Evolutionary conservation across 2,888 invertebrate genomes (phyloP).

Genomic region (Calliphora vomitoria): DNA sequence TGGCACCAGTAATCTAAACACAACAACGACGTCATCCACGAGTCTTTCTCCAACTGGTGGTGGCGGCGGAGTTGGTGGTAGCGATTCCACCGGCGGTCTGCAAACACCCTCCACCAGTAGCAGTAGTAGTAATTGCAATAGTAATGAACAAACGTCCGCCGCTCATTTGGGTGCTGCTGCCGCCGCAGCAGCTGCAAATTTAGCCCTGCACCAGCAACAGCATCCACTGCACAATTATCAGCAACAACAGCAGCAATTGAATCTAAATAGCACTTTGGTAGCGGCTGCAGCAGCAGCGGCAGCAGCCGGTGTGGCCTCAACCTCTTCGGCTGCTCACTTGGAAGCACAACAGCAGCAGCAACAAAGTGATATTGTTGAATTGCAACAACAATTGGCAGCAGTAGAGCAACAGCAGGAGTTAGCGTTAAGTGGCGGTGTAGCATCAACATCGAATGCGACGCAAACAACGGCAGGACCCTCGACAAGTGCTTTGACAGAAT

Average conservation of each 20-base stretch:
- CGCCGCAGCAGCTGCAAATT: constrained; percentile 81
- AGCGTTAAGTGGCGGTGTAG: constrained; percentile 79
- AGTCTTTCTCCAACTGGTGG: constrained; percentile 79
- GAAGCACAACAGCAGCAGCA: constrained; percentile 78
- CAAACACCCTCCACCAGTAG: constrained; percentile 74
- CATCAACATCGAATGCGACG: constrained; percentile 77
- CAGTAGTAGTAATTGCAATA: constrained; percentile 75
- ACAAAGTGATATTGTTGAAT: constrained; percentile 79
- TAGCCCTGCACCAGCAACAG: constrained; percentile 84
- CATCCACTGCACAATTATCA: constrained; percentile 82
- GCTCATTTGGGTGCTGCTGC: constrained; percentile 79
- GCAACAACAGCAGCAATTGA: constrained; percentile 81
- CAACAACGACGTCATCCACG: constrained; percentile 79
- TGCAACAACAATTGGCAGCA: constrained; percentile 79
- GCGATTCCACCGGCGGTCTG: constrained; percentile 77
- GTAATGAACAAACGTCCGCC: constrained; percentile 80
- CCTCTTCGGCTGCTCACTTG: constrained; percentile 79
- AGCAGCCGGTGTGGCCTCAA: constrained; percentile 79
- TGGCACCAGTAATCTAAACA: constrained; percentile 80
- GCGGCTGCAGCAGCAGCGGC: constrained; percentile 79
- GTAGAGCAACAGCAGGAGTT: constrained; percentile 80
- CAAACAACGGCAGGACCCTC: constrained; percentile 75
- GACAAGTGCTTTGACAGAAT: constrained; percentile 77
- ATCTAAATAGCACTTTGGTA: constrained; percentile 80
- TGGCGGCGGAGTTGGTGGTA: constrained; percentile 76